Conservation (phyloP, 2,888 invertebrate species). For the Resseliella maxima region DNA sequence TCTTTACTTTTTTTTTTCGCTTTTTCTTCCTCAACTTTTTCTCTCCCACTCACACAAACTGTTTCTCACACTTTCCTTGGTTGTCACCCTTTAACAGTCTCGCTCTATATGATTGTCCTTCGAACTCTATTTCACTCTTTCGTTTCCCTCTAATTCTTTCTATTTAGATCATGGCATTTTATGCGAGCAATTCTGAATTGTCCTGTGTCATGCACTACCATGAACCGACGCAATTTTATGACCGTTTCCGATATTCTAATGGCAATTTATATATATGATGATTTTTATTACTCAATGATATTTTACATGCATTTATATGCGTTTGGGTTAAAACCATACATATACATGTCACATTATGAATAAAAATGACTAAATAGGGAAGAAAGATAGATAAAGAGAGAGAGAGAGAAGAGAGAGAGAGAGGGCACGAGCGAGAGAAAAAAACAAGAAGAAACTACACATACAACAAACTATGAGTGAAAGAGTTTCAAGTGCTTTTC, state of each 20-base stretch:
- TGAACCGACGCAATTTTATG: background rate
- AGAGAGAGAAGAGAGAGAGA: background rate
- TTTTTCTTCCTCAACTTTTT: too few species aligned
- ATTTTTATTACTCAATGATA: background rate
- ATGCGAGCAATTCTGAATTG: background rate
- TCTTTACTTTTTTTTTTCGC: too few species aligned
- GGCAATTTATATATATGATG: background rate
- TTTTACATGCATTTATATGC: background rate
- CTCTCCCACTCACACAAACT: too few species aligned
- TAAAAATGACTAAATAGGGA: background rate
- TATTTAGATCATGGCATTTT: background rate
- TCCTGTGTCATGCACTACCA: background rate
- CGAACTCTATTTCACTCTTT: too few species aligned
- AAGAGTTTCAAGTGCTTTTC: background rate
- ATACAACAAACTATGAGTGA: background rate
- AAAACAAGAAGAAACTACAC: too few species aligned
- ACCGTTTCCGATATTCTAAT: conserved; percentile 1
- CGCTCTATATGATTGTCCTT: too few species aligned
- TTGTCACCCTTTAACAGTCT: too few species aligned
- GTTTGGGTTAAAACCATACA: background rate
- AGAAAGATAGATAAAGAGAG: background rate
- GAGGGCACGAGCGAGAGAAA: too few species aligned
- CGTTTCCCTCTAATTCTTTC: too few species aligned
- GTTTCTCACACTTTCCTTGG: too few species aligned
- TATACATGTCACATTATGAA: too few species aligned